Evolutionary conservation across 2,888 invertebrate species (phyloP), one percentile per base, ranked within the genome.

Genomic region (Sussaba pulchella): DNA sequence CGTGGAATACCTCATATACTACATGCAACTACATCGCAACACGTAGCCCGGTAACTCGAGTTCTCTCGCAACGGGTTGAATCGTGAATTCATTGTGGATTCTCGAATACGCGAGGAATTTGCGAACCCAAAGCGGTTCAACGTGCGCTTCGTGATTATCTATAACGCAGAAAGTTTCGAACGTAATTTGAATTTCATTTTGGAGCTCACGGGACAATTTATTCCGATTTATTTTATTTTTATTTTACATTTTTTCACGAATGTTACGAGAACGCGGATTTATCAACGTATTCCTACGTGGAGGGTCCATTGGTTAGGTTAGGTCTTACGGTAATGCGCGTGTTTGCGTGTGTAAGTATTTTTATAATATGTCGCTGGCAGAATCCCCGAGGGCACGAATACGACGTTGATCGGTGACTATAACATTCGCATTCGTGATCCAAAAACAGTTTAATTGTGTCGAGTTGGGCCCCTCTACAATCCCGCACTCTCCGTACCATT

Each of bases 101-200:
- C 36, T 4, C 57, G 21, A 41, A 45, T 54, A 54, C 47, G 52
- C 41, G 63, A 41, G 17, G 70, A 66, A 74, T 59, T 57, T 63
- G 17, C 45, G 39, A 73, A 69, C 21, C 52, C 50, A 31, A 24
- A 45, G 59, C 17, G 57, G n/a, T 57, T 45, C 17, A 59, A 61
- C 12, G 12, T 45, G 59, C 17, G 59, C 61, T 59, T 63, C 57
- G 45, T 36, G 63, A 67, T 52, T 69, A 54, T 41, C n/a, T 64
- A 69, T 26, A 45, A 4, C 19, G 17, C 47, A 5, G 31, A 21
- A 59, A 69, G 50, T 74, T n/a, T 57, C 21, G 47, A 64, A 41
- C 43, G 39, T 64, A 71, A 79, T 79, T 79, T 75, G 36, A 75
- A 79, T 75, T 75, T 57, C 36, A 57, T 79, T 79, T 71, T 71